Evolutionary conservation across 2,888 invertebrate species (phyloP).

Genomic region (Quadriops clusia): DNA sequence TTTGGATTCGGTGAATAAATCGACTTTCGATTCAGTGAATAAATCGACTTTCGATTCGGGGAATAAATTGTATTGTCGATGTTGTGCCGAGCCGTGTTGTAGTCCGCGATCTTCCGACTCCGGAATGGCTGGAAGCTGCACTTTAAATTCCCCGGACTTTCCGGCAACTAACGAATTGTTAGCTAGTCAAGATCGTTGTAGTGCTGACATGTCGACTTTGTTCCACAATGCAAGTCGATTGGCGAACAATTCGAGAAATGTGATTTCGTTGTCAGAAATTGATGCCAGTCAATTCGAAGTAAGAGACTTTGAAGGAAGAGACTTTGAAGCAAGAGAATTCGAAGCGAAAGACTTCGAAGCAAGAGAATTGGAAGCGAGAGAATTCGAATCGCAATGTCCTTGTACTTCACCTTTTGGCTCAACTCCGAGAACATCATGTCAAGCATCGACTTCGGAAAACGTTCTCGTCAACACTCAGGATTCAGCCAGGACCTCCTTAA

Average conservation of each 20-base stretch:
- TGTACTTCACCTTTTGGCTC: slow-evolving; percentile 64
- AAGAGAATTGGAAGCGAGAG: slow-evolving; percentile 36
- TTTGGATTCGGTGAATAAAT: too few species aligned
- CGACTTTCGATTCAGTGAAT: background rate
- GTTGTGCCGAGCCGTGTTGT: slow-evolving; percentile 11
- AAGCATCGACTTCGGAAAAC: slow-evolving; percentile 46
- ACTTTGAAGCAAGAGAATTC: too few species aligned
- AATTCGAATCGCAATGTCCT: slow-evolving; percentile 57
- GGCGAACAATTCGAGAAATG: slow-evolving; percentile 21
- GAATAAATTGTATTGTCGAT: slow-evolving; percentile 9
- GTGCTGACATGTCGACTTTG: slow-evolving; percentile 23
- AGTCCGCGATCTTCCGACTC: slow-evolving; percentile 72
- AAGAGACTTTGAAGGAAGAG: too few species aligned
- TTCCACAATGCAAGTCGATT: slow-evolving; percentile 21
- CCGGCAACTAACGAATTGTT: slow-evolving; percentile 29
- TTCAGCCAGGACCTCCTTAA: slow-evolving; percentile 42
- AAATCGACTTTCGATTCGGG: slow-evolving; percentile 1
- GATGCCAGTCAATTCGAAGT: slow-evolving; percentile 24
- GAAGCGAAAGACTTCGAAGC: too few species aligned
- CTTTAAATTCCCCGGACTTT: slow-evolving; percentile 61
- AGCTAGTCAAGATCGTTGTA: slow-evolving; percentile 22
- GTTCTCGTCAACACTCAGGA: slow-evolving; percentile 38
- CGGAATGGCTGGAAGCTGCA: slow-evolving; percentile 75
- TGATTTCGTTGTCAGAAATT: slow-evolving; percentile 44
- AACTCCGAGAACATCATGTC: slow-evolving; percentile 55